phyloP scores from a whole-genome alignment of 2,888 invertebrate genomes.

The Brenthis daphne region DNA sequence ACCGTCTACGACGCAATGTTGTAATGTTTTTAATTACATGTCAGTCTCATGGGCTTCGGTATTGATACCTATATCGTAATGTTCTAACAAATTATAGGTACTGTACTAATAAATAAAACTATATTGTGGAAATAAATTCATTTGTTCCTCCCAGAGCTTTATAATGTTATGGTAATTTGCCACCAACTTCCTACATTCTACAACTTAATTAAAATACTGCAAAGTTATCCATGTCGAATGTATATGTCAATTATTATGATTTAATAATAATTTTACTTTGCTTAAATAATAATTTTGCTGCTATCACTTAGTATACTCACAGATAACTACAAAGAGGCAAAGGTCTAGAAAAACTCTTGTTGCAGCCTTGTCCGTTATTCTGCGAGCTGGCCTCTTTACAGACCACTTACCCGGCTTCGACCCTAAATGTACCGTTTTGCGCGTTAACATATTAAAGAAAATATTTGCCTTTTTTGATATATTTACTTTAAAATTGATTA shows the following conservation, averaged over 20 bases:
- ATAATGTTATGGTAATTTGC: no score
- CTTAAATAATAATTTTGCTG: no score
- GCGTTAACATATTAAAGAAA: background rate
- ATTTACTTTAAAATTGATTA: no score
- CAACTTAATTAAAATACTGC: no score
- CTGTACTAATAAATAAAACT: background rate
- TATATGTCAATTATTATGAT: no score
- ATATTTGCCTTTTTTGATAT: background rate
- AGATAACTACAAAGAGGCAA: slow-evolving; percentile 2
- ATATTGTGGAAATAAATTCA: background rate
- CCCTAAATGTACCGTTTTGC: slow-evolving; percentile 31
- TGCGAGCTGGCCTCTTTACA: slow-evolving; percentile 33
- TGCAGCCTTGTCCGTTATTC: slow-evolving; percentile 37
- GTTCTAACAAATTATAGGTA: no score
- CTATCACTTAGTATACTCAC: background rate
- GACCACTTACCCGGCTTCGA: slow-evolving; percentile 33
- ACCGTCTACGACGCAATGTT: background rate
- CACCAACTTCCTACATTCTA: no score
- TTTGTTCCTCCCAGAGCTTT: no score
- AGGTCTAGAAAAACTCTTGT: slow-evolving; percentile 33
- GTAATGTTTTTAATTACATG: background rate
- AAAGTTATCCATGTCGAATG: no score
- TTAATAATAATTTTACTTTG: no score
- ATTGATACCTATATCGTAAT: no score
- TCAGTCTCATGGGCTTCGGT: background rate